Percentiles rank a stretch among this genome's conserved stretches.
phyloP scores from a whole-genome alignment of 2,797 vertebrate species.

The Apogon talboti region DNA sequence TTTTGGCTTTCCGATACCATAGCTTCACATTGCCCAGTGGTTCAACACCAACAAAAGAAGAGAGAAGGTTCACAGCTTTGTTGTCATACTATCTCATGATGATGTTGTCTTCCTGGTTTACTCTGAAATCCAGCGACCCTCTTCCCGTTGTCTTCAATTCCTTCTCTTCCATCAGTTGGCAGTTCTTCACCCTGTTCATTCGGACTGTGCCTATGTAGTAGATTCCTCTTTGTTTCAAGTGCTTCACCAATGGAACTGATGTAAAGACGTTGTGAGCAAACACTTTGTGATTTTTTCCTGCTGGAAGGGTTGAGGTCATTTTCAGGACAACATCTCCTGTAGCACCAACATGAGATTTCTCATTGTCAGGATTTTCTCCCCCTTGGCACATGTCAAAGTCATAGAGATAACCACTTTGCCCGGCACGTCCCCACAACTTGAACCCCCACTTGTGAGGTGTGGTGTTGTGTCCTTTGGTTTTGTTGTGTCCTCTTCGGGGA shows the following conservation, averaged over 20 bases:
- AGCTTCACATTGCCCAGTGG: slow-evolving; percentile 25
- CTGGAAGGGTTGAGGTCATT: too few species aligned
- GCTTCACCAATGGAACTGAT: slow-evolving; percentile 40
- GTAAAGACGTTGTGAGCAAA: slow-evolving; percentile 43
- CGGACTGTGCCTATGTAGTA: slow-evolving; percentile 26
- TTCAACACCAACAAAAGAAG: slow-evolving; percentile 30
- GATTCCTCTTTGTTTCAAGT: slow-evolving; percentile 35
- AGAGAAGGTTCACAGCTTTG: slow-evolving; percentile 46
- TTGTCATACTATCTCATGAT: slow-evolving; percentile 48
- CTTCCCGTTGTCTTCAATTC: slow-evolving; percentile 34
- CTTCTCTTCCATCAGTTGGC: slow-evolving; percentile 33
- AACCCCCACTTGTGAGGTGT: too few species aligned
- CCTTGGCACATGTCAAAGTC: too few species aligned
- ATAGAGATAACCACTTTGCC: too few species aligned
- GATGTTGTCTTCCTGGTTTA: slow-evolving; percentile 30
- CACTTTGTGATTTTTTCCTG: slow-evolving; percentile 36
- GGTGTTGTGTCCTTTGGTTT: too few species aligned
- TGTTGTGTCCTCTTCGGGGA: too few species aligned
- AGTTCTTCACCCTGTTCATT: slow-evolving; percentile 37
- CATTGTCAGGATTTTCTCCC: too few species aligned
- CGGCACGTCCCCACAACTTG: too few species aligned
- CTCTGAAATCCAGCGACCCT: slow-evolving; percentile 38
- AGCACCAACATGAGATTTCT: slow-evolving; percentile 42
- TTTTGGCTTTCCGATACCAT: slow-evolving; percentile 48
- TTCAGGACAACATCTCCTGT: slow-evolving; percentile 46